Evolutionary conservation across 2,797 vertebrate species (phyloP), one percentile per base, ranked within the genome.

Genomic region (Mycteria americana): DNA sequence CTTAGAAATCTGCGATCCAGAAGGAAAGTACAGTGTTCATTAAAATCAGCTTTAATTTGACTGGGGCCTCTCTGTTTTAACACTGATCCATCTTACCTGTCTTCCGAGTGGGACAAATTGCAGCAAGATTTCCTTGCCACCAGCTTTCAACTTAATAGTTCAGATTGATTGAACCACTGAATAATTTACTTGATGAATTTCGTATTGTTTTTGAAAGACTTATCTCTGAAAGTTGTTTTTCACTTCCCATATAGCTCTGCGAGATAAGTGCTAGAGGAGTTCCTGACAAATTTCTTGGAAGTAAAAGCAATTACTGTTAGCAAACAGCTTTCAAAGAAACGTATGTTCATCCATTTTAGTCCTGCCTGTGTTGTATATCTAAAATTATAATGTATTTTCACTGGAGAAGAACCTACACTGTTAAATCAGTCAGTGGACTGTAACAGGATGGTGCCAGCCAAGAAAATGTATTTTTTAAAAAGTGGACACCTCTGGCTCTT

Each of bases 251-350:
- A 50, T 19, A 90, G n/a, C 27, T 81, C 78, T 82, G 25, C 1
- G 3, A 84, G 48, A 50, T 50, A 82, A 79, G 51, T 85, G 79
- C 45, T 90, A 85, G 53, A 78, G 53, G 57, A 92, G 25, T n/a
- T 87, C 51, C 70, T 53, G 37, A 75, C 51, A 81, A 86, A 56
- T 92, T 73, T 92, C 25, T 75, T 81, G 53, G 48, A 81, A 70
- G 65, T 67, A 63, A 90, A 89, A 88, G 67, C 51, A 67, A 90
- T 85, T 78, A 39, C 65, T 85, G 56, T 92, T 92, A 90, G 85
- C 77, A 93, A 89, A 87, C 75, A 76, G 43, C 86, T 89, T 90
- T 95, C 86, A 85, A 74, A 76, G 63, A 88, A 93, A 74, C n/a
- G 85, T 77, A 85, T 62, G 46, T 24, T 89, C 63, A 73, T 77